A percentile compares a stretch with the other conserved stretches of the same genome.
Conservation (phyloP, 2,888 invertebrate species). For the Periphyllus acericola region DNA sequence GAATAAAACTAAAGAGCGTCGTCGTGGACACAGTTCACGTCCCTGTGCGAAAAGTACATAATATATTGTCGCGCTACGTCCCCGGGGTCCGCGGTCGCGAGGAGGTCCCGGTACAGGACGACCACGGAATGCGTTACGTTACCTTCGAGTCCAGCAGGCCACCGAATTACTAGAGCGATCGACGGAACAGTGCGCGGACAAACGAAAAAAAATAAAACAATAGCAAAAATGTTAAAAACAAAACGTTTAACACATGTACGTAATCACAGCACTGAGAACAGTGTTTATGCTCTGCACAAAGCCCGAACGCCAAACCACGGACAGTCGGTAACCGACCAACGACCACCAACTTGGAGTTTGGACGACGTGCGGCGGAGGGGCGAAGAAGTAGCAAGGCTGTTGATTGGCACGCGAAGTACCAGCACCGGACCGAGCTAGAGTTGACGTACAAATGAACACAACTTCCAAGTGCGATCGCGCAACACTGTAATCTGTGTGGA, state of each 20-base stretch:
- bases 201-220: not conserved
- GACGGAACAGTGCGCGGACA: not conserved
- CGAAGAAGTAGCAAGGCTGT: constrained; percentile 43
- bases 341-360: constrained; percentile 44
- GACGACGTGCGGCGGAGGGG: not conserved
- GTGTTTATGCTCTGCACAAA: not conserved
- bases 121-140: constrained; percentile 31
- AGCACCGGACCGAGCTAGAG: constrained; percentile 16
- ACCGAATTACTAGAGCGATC: not conserved
- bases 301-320: constrained; percentile 5
- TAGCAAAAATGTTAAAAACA: not conserved
- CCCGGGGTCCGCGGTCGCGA: not conserved
- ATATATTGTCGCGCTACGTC: not conserved
- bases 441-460: constrained; percentile 37
- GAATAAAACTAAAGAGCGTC: not conserved
- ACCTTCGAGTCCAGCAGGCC: constrained; percentile 34
- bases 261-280: not conserved
- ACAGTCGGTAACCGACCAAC: no score
- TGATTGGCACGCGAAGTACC: constrained; percentile 43
- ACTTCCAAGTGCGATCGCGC: constrained; percentile 35
- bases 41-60: not conserved
- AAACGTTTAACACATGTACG: not conserved
- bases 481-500: constrained; percentile 43
- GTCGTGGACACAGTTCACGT: not conserved
- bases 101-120: not conserved